Percentiles rank a stretch among this genome's conserved stretches.
These are phyloP conservation scores for Cyclura pinguis DNA, from an alignment of 2,797 vertebrate genomes.

Conservation along the genomic window DNA sequence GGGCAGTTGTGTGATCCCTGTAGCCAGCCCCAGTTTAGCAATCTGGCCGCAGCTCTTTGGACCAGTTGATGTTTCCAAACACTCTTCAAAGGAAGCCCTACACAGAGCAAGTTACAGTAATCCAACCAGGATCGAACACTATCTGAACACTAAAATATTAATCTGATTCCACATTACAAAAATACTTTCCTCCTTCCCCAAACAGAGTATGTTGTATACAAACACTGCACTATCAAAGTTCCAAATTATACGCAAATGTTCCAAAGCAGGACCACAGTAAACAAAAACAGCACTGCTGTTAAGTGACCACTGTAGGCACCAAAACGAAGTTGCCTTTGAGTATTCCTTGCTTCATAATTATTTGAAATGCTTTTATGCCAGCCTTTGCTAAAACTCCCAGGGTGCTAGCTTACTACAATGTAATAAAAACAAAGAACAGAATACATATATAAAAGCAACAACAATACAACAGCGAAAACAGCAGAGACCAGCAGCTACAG, in stretches of 20 bases:
- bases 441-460: not conserved
- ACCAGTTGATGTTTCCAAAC: no score
- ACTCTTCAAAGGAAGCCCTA: no score
- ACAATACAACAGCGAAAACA: not conserved
- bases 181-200: not conserved
- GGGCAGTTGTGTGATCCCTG: no score
- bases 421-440: not conserved
- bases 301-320: not conserved
- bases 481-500: not conserved
- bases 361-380: not conserved
- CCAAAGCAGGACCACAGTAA: not conserved
- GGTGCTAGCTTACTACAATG: not conserved
- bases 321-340: not conserved
- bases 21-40: no score
- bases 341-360: not conserved
- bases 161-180: not conserved
- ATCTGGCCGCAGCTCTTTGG: no score
- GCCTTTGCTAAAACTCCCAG: conserved; percentile 5
- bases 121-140: no score
- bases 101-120: no score
- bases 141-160: not conserved
- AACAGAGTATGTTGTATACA: not conserved
- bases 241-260: not conserved
- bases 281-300: not conserved
- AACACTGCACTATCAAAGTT: not conserved